Conservation (phyloP, 2,888 invertebrate species). For the Acrobasis repandana region DNA sequence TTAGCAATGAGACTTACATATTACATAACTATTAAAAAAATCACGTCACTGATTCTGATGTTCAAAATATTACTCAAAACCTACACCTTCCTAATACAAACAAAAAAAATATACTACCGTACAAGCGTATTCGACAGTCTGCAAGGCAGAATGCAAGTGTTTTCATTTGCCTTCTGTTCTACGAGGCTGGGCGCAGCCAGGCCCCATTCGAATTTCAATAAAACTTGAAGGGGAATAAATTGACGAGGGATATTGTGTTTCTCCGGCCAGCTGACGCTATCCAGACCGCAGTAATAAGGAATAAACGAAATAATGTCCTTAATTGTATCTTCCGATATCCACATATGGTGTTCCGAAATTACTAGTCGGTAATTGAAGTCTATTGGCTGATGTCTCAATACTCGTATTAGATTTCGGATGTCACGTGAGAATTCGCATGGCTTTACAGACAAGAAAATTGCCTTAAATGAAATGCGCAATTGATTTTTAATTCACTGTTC, state of each 20-base stretch:
- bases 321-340: conserved; percentile 38
- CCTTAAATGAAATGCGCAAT: too few species aligned
- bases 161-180: conserved; percentile 44
- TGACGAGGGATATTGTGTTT: conserved; percentile 53
- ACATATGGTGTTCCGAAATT: conserved; percentile 43
- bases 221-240: conserved; percentile 71
- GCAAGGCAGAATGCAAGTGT: conserved; percentile 34
- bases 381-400: conserved; percentile 2
- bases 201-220: conserved; percentile 68
- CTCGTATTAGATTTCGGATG: not conserved
- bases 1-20: too few species aligned
- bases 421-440: conserved; percentile 5
- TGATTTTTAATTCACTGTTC: too few species aligned
- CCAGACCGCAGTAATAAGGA: conserved; percentile 33
- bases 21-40: too few species aligned
- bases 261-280: conserved; percentile 55
- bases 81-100: too few species aligned
- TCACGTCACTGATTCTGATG: too few species aligned
- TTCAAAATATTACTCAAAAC: too few species aligned
- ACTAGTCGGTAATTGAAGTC: conserved; percentile 38
- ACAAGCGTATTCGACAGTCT: conserved; percentile 13
- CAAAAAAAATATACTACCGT: not conserved
- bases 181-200: conserved; percentile 39
- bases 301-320: conserved; percentile 41
- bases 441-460: not conserved